Conservation (phyloP, 2,888 invertebrate species). For the Sinodicranocentrus sp. region DNA sequence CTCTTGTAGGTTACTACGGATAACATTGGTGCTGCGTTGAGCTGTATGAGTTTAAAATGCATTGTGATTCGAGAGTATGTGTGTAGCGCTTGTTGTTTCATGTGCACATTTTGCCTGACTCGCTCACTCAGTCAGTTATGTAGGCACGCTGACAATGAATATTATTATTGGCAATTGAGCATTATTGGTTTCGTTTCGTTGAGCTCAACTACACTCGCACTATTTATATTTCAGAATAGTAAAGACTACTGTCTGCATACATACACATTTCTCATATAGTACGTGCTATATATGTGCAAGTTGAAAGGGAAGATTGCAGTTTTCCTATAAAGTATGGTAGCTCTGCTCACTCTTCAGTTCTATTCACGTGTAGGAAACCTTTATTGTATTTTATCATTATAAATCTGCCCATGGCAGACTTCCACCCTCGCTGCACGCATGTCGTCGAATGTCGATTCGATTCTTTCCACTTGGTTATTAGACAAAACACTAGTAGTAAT, state of each 20-base stretch:
- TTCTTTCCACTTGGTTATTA: constrained; percentile 63
- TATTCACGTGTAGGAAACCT: constrained; percentile 13
- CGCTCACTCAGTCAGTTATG: too few relatives aligned
- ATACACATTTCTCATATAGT: too few relatives aligned
- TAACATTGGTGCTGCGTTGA: too few relatives aligned
- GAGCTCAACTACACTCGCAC: constrained; percentile 11
- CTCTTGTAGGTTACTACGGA: too few relatives aligned
- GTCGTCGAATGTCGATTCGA: constrained; percentile 57
- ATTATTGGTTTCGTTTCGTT: constrained; percentile 5
- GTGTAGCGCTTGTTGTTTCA: neutral
- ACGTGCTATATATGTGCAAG: neutral
- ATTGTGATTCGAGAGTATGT: neutral
- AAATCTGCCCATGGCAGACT: constrained; percentile 66
- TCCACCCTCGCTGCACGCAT: constrained; percentile 52
- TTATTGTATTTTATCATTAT: constrained; percentile 67
- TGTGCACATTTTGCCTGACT: neutral
- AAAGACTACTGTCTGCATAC: too few relatives aligned
- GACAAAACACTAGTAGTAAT: constrained; percentile 41
- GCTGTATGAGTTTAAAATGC: too few relatives aligned
- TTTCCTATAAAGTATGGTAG: neutral
- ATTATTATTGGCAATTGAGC: constrained; percentile 37
- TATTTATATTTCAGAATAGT: neutral
- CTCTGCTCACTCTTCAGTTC: neutral
- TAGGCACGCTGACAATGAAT: constrained; percentile 37
- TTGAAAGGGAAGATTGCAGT: neutral